Evolutionary conservation across 1,140 invertebrate species (phyloP), one percentile per base, ranked within the genome.

Genomic region (Gryon sp.): DNA sequence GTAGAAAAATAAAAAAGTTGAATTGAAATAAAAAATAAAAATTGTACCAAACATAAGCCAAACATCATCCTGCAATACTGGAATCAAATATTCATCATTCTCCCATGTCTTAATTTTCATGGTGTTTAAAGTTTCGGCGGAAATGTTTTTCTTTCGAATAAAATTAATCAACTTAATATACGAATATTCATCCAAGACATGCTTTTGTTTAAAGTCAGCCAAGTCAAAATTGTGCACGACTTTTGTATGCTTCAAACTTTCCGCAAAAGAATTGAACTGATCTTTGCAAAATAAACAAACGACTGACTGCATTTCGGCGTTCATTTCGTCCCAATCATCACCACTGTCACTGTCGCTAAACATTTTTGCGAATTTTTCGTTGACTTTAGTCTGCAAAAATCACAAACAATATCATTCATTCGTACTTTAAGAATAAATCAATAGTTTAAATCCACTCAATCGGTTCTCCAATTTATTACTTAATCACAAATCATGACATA

Each of bases 81-180:
- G 95, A 82, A 93, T 93, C 60, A 97, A 90, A 86, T 95, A 97
- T 41, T 93, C 92, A 80, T 97, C 95, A 70, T 91, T 91, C 24
- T 93, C 90, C 94, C 95, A 96, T 1, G 90, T 77, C 7, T 90
- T 84, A 52, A 89, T 83, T 15, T 88, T 83, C 2, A 89, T 79
- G 8, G 86, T 85, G 28, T 90, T 90, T 8, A 95, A 84, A 15
- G 91, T 87, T 30, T 92, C 84, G 24, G 90, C 88, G n/a, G 78
- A 86, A 12, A 92, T 82, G 77, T 92, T 92, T 46, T 92, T 89
- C 19, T 86, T 89, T 78, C 95, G 91, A 46, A 97, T 93, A 81
- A 93, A 98, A 89, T 98, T 98, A 8, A 98, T 93, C 74, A 97
- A 88, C 85, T 96, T 96, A 12, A 97, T 96, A 76, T 94, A 97